These are phyloP conservation scores for Pangasius larnaudii DNA, from an alignment of 2,797 vertebrate genomes.

Conservation along the genomic window DNA sequence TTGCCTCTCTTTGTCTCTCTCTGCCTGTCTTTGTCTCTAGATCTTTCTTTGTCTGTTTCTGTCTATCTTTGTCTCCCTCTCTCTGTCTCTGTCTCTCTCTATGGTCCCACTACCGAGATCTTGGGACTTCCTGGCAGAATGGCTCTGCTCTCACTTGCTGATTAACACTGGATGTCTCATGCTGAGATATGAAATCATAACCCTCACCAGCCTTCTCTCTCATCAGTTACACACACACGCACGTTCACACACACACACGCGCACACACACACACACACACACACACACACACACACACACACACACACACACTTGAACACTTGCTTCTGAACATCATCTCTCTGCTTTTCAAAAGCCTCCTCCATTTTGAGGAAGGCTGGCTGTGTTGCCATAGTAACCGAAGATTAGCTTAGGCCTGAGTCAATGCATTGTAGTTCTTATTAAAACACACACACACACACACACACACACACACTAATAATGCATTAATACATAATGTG, in stretches of 20 bases:
- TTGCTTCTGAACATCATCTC: conserved; percentile 28
- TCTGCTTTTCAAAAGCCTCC: conserved; percentile 40
- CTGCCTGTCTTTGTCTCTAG: neutral
- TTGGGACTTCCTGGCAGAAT: neutral
- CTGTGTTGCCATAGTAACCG: conserved; percentile 59
- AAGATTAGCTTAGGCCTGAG: conserved; percentile 27
- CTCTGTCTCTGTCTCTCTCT: neutral
- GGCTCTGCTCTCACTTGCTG: conserved; percentile 6
- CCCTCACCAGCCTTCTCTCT: neutral
- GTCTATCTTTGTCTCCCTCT: neutral
- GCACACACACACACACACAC: conserved; percentile 4
- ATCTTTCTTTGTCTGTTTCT: neutral
- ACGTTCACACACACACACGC: neutral
- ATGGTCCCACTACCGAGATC: neutral
- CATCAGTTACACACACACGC: neutral
- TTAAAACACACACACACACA: neutral
- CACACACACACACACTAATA: neutral
- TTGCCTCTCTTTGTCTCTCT: neutral
- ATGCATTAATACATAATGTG: neutral
- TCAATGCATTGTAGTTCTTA: conserved; percentile 45
- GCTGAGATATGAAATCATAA: neutral
- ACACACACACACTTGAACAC: conserved; percentile 26
- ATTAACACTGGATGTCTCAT: conserved; percentile 13
- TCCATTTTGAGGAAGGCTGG: conserved; percentile 54
- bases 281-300: neutral